Evolutionary conservation across 2,888 invertebrate genomes (phyloP).

Genomic region (Cantharis nigra): DNA sequence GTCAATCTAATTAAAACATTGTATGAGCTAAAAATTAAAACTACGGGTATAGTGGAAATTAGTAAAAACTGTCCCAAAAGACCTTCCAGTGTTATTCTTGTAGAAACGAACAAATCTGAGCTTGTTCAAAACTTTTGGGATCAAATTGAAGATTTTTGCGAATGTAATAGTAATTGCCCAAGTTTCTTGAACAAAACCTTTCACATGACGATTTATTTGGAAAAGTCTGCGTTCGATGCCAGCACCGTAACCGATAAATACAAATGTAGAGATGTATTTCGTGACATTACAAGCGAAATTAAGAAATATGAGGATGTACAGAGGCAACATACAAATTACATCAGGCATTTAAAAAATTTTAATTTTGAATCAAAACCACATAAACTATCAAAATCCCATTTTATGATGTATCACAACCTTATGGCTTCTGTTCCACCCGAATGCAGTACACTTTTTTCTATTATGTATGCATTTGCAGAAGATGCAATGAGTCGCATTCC

Average conservation of each 20-base stretch:
- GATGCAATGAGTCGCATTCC: constrained; percentile 2
- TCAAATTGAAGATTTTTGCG: constrained; percentile 5
- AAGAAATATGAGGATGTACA: background rate
- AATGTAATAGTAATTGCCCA: background rate
- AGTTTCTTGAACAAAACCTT: constrained; percentile 4
- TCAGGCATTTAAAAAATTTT: constrained; percentile 17
- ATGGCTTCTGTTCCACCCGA: constrained; percentile 22
- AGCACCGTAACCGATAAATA: background rate
- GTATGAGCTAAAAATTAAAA: background rate
- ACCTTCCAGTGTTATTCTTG: background rate
- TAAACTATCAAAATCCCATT: background rate
- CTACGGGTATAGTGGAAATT: constrained; percentile 11
- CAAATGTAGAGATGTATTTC: background rate
- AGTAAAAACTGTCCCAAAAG: background rate
- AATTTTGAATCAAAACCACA: constrained; percentile 4
- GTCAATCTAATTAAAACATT: constrained; percentile 13
- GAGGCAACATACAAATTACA: constrained; percentile 13
- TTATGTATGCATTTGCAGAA: constrained; percentile 15
- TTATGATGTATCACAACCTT: constrained; percentile 9
- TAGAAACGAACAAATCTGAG: background rate
- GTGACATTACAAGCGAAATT: background rate
- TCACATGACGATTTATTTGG: constrained; percentile 4
- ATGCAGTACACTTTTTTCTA: constrained; percentile 8
- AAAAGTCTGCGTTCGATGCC: background rate
- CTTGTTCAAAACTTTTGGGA: constrained; percentile 15